Conservation (phyloP, 2,113 vertebrate species). For the Otocyon megalotis region DNA sequence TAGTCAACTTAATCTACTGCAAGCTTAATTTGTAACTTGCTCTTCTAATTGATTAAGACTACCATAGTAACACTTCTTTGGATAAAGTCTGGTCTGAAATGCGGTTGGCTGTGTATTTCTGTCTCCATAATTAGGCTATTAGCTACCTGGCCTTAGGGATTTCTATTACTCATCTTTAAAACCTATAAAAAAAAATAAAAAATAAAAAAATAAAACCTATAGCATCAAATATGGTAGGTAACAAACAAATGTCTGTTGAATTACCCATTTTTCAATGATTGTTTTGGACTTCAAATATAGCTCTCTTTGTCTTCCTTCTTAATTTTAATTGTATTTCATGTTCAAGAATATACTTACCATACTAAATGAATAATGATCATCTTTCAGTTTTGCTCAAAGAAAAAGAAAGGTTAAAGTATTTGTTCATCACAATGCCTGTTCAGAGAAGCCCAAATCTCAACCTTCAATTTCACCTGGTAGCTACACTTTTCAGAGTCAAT, state of each 20-base stretch:
- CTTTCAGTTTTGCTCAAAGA: background rate
- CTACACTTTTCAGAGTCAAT: background rate
- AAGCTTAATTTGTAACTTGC: background rate
- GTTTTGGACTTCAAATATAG: conserved; percentile 11
- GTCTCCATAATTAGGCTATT: background rate
- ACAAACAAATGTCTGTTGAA: background rate
- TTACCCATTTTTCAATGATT: background rate
- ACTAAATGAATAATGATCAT: background rate
- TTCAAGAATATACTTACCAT: background rate
- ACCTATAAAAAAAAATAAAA: no score
- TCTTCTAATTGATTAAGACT: background rate
- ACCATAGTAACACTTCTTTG: background rate
- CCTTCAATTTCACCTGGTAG: background rate
- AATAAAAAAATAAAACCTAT: background rate
- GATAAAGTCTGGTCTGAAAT: background rate
- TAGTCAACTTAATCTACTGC: background rate
- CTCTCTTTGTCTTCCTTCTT: background rate
- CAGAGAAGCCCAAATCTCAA: background rate
- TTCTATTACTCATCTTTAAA: background rate
- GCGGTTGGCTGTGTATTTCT: background rate
- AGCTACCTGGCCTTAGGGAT: background rate
- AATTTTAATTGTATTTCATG: background rate
- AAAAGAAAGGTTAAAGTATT: background rate
- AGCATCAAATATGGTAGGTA: background rate
- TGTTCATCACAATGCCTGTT: background rate